Conservation (phyloP, 1,140 invertebrate species). For the Lanistes nyassanus region DNA sequence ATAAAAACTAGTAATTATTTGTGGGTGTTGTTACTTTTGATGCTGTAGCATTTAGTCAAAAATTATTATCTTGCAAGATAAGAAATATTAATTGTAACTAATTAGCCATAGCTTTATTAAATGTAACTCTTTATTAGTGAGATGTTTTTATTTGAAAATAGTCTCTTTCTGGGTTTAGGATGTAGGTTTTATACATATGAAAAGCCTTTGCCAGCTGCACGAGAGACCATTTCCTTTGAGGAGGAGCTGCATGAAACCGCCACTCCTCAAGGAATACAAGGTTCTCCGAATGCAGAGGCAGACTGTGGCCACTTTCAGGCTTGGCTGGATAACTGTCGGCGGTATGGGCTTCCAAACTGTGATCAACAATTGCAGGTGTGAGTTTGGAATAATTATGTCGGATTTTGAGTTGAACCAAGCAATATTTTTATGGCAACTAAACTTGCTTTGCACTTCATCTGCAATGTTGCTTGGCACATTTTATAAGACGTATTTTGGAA, state of each 20-base stretch:
- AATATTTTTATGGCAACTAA: not conserved
- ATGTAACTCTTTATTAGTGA: not conserved
- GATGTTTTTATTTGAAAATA: not conserved
- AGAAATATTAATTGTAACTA: too few relatives aligned
- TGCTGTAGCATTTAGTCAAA: too few relatives aligned
- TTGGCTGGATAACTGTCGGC: constrained; percentile 57
- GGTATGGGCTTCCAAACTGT: constrained; percentile 55
- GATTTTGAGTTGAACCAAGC: not conserved
- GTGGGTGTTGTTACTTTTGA: too few relatives aligned
- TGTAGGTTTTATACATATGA: not conserved
- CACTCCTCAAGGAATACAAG: constrained; percentile 58
- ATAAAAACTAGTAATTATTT: too few relatives aligned
- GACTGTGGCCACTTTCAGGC: constrained; percentile 49
- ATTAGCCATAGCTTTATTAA: not conserved
- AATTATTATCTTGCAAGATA: too few relatives aligned
- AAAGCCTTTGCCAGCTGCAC: not conserved
- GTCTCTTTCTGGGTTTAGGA: not conserved
- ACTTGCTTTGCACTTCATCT: not conserved
- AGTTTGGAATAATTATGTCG: not conserved
- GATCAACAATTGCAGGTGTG: constrained; percentile 40
- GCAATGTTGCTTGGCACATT: not conserved
- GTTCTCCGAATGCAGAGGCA: constrained; percentile 28
- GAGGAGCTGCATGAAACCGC: constrained; percentile 29
- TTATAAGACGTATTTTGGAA: not conserved
- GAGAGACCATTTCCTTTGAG: not conserved